A percentile compares a stretch with the other conserved stretches of the same genome.
phyloP scores from a whole-genome alignment of 1,140 invertebrate species.

The Aporrectodea caliginosa region DNA sequence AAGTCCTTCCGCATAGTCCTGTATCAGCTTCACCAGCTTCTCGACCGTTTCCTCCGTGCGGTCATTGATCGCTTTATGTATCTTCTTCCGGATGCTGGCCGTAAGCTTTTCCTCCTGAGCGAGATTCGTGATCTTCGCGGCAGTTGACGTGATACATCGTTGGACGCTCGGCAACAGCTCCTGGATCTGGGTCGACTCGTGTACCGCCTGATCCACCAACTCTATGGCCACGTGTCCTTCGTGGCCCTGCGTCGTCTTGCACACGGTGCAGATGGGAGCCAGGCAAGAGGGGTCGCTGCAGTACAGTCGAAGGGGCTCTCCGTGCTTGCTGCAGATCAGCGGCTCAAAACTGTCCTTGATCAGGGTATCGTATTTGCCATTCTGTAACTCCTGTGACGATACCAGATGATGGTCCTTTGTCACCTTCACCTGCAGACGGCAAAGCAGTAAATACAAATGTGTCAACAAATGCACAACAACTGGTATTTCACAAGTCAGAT shows the following conservation, averaged over 20 bases:
- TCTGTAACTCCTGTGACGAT: constrained; percentile 20
- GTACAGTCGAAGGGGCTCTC: constrained; percentile 29
- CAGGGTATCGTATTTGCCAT: constrained; percentile 26
- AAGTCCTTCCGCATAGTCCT: constrained; percentile 27
- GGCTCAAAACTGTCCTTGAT: constrained; percentile 33
- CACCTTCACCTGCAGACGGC: constrained; percentile 24
- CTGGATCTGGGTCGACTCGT: constrained; percentile 19
- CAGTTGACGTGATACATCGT: constrained; percentile 16
- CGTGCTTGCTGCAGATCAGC: constrained; percentile 33
- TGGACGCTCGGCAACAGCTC: not conserved
- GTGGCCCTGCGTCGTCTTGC: constrained; percentile 32
- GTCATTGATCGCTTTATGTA: constrained; percentile 32
- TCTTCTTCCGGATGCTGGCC: constrained; percentile 26
- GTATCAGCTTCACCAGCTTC: constrained; percentile 20
- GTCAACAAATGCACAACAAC: too few relatives aligned
- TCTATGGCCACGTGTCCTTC: constrained; percentile 30
- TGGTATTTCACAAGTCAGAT: too few relatives aligned
- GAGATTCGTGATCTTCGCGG: constrained; percentile 22
- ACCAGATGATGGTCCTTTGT: constrained; percentile 31
- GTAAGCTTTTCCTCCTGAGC: constrained; percentile 31
- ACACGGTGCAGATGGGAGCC: constrained; percentile 34
- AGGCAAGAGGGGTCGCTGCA: constrained; percentile 24
- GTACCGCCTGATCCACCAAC: constrained; percentile 22
- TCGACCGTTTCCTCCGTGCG: constrained; percentile 28
- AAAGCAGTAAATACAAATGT: too few relatives aligned